Evolutionary conservation across 2,888 invertebrate species (phyloP).

Genomic region (Eustalomyia histrio): DNA sequence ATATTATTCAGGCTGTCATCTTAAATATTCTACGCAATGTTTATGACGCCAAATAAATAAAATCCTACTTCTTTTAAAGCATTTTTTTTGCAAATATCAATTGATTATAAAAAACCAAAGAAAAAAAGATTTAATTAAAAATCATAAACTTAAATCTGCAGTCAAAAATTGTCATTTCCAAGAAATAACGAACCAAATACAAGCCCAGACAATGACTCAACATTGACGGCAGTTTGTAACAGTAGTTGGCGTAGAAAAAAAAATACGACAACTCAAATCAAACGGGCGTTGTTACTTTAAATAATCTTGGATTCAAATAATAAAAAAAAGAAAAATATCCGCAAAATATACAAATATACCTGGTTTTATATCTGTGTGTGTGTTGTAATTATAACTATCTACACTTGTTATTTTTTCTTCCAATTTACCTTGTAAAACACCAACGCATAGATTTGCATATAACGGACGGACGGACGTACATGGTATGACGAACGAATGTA

Average conservation of each 20-base stretch:
- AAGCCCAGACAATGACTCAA: conserved; percentile 48
- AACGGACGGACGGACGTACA: conserved; percentile 1
- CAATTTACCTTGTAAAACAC: conserved; percentile 56
- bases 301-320: conserved; percentile 12
- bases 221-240: conserved; percentile 36
- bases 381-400: conserved; percentile 37
- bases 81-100: too few species aligned
- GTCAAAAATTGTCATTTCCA: conserved; percentile 7
- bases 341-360: conserved; percentile 9
- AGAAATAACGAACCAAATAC: background rate
- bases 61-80: too few species aligned
- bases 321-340: conserved; percentile 17
- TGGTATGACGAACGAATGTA: conserved; percentile 14
- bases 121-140: conserved; percentile 1
- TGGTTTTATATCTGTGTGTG: background rate
- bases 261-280: conserved; percentile 1
- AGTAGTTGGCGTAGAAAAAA: conserved; percentile 51
- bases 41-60: too few species aligned
- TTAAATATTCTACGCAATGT: too few species aligned
- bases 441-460: conserved; percentile 59
- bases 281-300: conserved; percentile 43
- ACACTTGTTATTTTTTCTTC: conserved; percentile 53
- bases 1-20: too few species aligned
- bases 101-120: too few species aligned
- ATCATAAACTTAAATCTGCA: background rate